phyloP scores from a whole-genome alignment of 2,113 vertebrate species.

The Poeciliopsis turrubarensis region DNA sequence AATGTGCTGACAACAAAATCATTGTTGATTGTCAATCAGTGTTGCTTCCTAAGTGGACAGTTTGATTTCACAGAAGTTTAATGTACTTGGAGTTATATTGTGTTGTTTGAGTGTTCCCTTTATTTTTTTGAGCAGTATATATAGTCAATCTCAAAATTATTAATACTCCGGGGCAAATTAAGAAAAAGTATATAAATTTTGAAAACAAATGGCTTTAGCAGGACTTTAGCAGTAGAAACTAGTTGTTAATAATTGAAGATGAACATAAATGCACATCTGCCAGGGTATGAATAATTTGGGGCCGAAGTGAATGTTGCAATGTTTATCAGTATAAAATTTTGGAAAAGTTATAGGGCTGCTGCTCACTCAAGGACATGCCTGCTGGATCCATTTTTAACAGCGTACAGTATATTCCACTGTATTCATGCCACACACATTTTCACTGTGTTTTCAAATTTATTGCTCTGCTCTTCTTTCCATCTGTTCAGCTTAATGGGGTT shows the following conservation, averaged over 20 bases:
- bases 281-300: background rate
- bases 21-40: too few species aligned
- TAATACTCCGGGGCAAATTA: too few species aligned
- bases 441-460: conserved; percentile 30
- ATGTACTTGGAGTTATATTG: too few species aligned
- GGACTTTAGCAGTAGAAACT: background rate
- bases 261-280: background rate
- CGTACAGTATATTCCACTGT: background rate
- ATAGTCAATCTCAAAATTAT: too few species aligned
- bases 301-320: background rate
- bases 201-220: too few species aligned
- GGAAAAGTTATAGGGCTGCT: background rate
- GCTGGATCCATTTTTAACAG: background rate
- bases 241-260: background rate
- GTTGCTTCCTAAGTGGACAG: too few species aligned
- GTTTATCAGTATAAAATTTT: background rate
- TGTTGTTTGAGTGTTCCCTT: too few species aligned
- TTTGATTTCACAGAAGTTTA: too few species aligned
- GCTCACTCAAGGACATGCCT: background rate
- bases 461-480: conserved; percentile 47
- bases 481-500: conserved; percentile 25
- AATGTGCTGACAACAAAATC: too few species aligned
- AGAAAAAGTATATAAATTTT: too few species aligned
- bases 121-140: too few species aligned
- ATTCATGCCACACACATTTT: background rate